These are phyloP conservation scores for Drosophila bunnanda DNA, from an alignment of 2,888 invertebrate genomes.

Conservation along the genomic window DNA sequence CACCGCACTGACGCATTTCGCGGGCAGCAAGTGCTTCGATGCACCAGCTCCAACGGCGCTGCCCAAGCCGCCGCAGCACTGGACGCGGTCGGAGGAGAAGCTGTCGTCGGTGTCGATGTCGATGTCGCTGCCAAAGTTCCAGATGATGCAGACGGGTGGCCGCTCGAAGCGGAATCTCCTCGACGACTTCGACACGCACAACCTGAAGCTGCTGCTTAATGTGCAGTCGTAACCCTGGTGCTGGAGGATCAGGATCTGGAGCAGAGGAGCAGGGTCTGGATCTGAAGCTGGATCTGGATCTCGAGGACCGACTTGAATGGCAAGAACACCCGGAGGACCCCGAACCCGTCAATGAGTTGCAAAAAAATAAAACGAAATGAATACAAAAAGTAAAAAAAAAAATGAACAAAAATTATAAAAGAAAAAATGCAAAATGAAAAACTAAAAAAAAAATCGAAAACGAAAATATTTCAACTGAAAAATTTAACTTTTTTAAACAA, in stretches of 20 bases:
- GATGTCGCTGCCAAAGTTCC: slow-evolving; percentile 78
- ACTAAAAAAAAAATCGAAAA: slow-evolving; percentile 61
- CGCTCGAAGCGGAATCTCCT: slow-evolving; percentile 83
- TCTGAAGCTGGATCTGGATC: slow-evolving; percentile 43
- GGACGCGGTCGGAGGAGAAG: slow-evolving; percentile 86
- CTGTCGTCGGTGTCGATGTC: slow-evolving; percentile 80
- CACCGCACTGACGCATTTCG: slow-evolving; percentile 85
- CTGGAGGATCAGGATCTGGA: slow-evolving; percentile 45
- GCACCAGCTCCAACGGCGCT: slow-evolving; percentile 91
- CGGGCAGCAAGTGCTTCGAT: slow-evolving; percentile 93
- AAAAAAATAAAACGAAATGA: slow-evolving; percentile 52
- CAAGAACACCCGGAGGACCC: slow-evolving; percentile 60
- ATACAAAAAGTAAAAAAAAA: slow-evolving; percentile 38
- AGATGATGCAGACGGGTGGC: slow-evolving; percentile 57
- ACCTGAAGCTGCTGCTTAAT: slow-evolving; percentile 88
- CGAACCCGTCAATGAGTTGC: slow-evolving; percentile 65
- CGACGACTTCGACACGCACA: slow-evolving; percentile 86
- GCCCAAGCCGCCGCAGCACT: slow-evolving; percentile 92
- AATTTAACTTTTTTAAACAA: slow-evolving; percentile 73
- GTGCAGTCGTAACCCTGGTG: slow-evolving; percentile 85
- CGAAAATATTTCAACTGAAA: slow-evolving; percentile 66
- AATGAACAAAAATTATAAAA: slow-evolving; percentile 49
- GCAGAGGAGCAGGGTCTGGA: slow-evolving; percentile 51
- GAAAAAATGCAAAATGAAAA: slow-evolving; percentile 67
- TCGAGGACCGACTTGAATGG: slow-evolving; percentile 39